Conservation (phyloP, 1,140 invertebrate genomes). For the Drosophila melanica region DNA sequence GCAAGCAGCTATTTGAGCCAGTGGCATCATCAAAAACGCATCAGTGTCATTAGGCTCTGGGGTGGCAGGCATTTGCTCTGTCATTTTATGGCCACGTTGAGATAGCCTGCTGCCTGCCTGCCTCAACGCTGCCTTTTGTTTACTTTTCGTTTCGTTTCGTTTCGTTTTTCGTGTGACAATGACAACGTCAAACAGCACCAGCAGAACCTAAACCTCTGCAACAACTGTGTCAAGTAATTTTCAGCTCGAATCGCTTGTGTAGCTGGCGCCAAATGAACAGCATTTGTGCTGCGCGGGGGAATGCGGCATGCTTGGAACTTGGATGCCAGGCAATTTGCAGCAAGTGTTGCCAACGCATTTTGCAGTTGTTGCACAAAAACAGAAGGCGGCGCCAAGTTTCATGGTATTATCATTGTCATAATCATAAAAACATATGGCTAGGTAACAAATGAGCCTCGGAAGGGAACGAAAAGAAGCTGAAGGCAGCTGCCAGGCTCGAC, state of each 20-base stretch:
- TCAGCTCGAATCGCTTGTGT: slow-evolving; percentile 65
- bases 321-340: slow-evolving; percentile 60
- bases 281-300: neutral
- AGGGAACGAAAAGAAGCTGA: neutral
- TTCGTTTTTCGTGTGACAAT: slow-evolving; percentile 66
- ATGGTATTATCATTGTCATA: slow-evolving; percentile 75
- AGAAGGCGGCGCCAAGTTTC: slow-evolving; percentile 52
- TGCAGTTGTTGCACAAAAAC: slow-evolving; percentile 72
- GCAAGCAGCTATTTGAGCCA: slow-evolving; percentile 34
- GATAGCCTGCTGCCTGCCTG: slow-evolving; percentile 14
- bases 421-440: slow-evolving; percentile 67
- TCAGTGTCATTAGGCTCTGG: slow-evolving; percentile 66
- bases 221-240: slow-evolving; percentile 79
- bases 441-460: slow-evolving; percentile 2
- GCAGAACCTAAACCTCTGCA: slow-evolving; percentile 47
- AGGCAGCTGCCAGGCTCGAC: neutral
- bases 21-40: slow-evolving; percentile 80
- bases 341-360: slow-evolving; percentile 76
- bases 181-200: slow-evolving; percentile 56
- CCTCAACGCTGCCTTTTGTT: slow-evolving; percentile 59
- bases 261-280: slow-evolving; percentile 38
- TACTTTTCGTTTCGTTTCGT: slow-evolving; percentile 62
- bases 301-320: neutral
- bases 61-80: slow-evolving; percentile 65
- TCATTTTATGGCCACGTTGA: slow-evolving; percentile 66